Conservation (phyloP, 2,113 vertebrate species). For the Spilogale gracilis region DNA sequence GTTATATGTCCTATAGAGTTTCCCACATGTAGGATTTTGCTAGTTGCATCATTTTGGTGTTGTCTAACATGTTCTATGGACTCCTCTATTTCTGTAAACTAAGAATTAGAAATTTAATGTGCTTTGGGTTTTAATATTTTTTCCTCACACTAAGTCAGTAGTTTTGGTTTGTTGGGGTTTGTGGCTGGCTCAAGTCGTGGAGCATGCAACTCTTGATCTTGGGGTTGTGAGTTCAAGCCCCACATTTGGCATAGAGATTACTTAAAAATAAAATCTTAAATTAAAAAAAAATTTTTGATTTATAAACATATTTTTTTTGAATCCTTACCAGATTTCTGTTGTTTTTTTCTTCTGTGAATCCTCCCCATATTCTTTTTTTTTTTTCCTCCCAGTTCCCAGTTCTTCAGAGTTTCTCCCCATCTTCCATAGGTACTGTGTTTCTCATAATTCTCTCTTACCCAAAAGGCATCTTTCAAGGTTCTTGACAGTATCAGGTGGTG, state of each 20-base stretch:
- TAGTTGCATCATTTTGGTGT: neutral
- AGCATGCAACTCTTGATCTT: neutral
- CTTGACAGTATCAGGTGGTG: neutral
- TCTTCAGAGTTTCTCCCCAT: neutral
- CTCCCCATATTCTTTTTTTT: neutral
- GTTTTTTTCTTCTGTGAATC: neutral
- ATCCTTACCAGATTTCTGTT: neutral
- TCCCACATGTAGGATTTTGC: neutral
- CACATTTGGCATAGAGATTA: neutral
- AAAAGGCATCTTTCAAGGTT: neutral
- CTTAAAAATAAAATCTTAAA: neutral
- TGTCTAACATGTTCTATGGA: neutral
- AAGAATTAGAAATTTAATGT: slow-evolving; percentile 48
- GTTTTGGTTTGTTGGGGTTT: neutral
- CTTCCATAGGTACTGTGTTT: neutral
- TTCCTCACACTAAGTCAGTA: neutral
- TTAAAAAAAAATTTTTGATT: neutral
- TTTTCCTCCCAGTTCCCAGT: neutral
- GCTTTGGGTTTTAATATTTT: neutral
- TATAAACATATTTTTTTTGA: slow-evolving; percentile 1
- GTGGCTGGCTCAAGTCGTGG: neutral
- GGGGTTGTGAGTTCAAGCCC: neutral
- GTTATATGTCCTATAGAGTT: neutral
- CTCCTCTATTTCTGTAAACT: neutral
- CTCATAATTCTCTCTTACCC: neutral